Percentiles rank a stretch among this genome's conserved stretches.
These are phyloP conservation scores for Macrotis lagotis DNA, from an alignment of 2,113 vertebrate genomes.

Conservation along the genomic window DNA sequence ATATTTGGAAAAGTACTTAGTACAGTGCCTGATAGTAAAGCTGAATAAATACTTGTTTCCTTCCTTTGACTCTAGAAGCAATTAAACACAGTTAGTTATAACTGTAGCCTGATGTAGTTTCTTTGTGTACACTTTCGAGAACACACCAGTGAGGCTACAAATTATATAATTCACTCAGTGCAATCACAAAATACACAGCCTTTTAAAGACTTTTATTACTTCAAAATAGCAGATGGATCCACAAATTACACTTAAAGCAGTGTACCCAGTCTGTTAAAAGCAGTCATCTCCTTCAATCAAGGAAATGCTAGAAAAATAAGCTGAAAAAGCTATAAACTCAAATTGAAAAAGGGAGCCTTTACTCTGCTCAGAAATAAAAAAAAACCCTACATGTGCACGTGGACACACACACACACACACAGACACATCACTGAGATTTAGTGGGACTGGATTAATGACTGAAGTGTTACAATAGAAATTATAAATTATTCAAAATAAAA, in stretches of 20 bases:
- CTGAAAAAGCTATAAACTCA: not conserved
- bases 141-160: not conserved
- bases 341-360: not conserved
- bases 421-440: not conserved
- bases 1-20: no score
- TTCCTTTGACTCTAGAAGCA: not conserved
- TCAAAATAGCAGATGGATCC: not conserved
- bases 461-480: not conserved
- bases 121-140: not conserved
- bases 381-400: not conserved
- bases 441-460: not conserved
- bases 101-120: not conserved
- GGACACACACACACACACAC: no score
- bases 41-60: not conserved
- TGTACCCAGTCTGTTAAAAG: not conserved
- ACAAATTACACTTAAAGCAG: not conserved
- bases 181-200: not conserved
- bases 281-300: not conserved
- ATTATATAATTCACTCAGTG: not conserved
- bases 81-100: not conserved
- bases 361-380: not conserved
- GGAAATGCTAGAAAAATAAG: not conserved
- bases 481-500: not conserved
- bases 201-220: not conserved
- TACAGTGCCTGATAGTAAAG: not conserved